Evolutionary conservation across 1,140 invertebrate genomes (phyloP), one percentile per base, ranked within the genome.

Genomic region (Tribolium castaneum): DNA sequence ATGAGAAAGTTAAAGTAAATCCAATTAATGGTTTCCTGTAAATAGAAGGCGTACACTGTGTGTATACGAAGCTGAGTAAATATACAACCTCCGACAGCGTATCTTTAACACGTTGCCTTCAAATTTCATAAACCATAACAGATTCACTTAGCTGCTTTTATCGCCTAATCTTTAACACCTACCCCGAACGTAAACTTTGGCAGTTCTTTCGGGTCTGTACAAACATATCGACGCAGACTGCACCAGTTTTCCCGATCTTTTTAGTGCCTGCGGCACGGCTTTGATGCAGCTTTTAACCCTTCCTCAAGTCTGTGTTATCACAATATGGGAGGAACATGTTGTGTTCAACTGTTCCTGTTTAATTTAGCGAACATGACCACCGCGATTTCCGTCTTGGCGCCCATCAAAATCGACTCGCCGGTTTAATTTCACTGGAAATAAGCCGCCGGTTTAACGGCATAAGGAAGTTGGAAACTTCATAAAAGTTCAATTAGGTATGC

Each of bases 121-220:
- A 70, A 76, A 70, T 76, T 66, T 76, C 75, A 76, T 66, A 76
- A 76, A 70, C 51, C 75, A 76, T 76, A 76, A 76, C 59, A 70
- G 39, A 75, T 76, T 70, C 66, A 75, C 71, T 74, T 78, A 73
- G 30, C 45, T 72, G 70, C 79, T 80, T 77, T 80, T 73, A 77
- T 77, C 75, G 71, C 56, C 71, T 71, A 70, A 77, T 80, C 75
- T 77, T 80, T 80, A 73, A 80, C 79, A 77, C 79, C 79, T 77
- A 74, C 45, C 66, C 49, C 56, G 59, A 77, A 76, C 71, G 56
- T 80, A 80, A 80, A 80, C 78, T 80, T 80, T 80, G 71, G 76
- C 78, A 56, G 50, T 59, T 78, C 71, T 77, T 76, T 73, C 35
- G 30, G 45, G 25, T 54, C 56, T 74, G 62, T 59, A 78, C 52